Evolutionary conservation across 2,113 vertebrate genomes (phyloP).

Genomic region (Melozone crissalis): DNA sequence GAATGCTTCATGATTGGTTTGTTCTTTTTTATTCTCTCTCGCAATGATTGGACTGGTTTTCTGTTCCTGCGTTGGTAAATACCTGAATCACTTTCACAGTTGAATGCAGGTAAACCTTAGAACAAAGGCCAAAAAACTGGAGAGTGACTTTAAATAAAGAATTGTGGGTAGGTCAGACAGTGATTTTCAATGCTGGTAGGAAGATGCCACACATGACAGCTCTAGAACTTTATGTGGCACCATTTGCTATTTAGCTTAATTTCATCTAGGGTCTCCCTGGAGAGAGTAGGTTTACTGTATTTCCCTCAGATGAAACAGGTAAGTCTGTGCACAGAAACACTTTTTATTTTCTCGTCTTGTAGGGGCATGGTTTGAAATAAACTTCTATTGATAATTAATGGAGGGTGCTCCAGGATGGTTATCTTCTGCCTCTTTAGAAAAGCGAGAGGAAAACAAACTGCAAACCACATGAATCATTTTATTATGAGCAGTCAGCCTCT

Average conservation of each 20-base stretch:
- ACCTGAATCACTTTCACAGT: background rate
- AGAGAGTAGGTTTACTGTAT: background rate
- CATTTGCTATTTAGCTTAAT: background rate
- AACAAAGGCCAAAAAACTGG: background rate
- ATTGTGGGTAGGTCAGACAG: background rate
- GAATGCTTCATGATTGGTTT: background rate
- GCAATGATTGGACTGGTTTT: accelerated
- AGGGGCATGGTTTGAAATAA: background rate
- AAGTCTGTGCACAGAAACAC: background rate
- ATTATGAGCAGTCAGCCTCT: background rate
- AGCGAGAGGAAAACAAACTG: background rate
- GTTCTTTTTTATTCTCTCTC: background rate
- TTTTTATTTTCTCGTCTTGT: background rate
- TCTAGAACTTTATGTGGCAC: background rate
- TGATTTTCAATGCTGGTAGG: background rate
- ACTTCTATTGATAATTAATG: background rate
- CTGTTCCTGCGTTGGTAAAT: background rate
- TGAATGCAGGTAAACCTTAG: background rate
- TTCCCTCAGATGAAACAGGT: background rate
- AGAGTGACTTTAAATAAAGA: background rate
- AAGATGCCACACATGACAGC: accelerated
- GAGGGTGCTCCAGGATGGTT: background rate
- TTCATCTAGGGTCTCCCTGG: background rate
- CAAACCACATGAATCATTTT: background rate
- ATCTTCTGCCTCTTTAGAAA: background rate